Evolutionary conservation across 2,888 invertebrate genomes (phyloP), one percentile per base, ranked within the genome.

Genomic region (Eurytoma adleriae): DNA sequence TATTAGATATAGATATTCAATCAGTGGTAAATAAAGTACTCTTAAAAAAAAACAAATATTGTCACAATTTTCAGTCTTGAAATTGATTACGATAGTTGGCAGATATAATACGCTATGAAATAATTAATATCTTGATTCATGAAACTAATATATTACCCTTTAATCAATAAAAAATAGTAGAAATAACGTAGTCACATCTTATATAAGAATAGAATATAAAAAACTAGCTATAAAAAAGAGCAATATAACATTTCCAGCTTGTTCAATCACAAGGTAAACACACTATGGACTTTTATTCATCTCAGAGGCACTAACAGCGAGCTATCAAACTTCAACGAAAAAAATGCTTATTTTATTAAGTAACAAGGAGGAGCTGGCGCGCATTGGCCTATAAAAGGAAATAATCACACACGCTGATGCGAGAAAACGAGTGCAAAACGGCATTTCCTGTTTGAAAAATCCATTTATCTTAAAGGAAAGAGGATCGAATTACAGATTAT

Each of bases 291-390:
- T 80, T 69, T 80, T 71, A 76, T 71, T 79, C 57, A 62, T 72
- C 57, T 64, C 72, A 69, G 67, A 78, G 71, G 62, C 69, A 79
- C 78, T 79, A 79, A 79, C 66, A 82, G 73, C 70, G 73, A 77
- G 61, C 62, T 79, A 77, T 82, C 74, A 82, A 79, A 82, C 82
- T 79, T 79, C 16, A 82, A 82, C 82, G 75, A 80, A 80, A 82
- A 54, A 80, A 80, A 80, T 82, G 77, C 82, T 80, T 79, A 82
- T 75, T 75, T 82, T 72, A 82, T 80, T 82, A 82, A 78, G 82
- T 82, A 82, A 82, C 82, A 82, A 78, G 54, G 72, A 80, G 64
- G 48, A 64, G 18, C 77, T 73, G 77, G 67, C 69, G 70, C 74
- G 24, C 14, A n/a, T 18, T 66, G 61, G 76, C 72, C 82, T 76